Base-by-base conservation (phyloP, 92 coral and sea anemone genomes). In the Porites divaricata region DNA sequence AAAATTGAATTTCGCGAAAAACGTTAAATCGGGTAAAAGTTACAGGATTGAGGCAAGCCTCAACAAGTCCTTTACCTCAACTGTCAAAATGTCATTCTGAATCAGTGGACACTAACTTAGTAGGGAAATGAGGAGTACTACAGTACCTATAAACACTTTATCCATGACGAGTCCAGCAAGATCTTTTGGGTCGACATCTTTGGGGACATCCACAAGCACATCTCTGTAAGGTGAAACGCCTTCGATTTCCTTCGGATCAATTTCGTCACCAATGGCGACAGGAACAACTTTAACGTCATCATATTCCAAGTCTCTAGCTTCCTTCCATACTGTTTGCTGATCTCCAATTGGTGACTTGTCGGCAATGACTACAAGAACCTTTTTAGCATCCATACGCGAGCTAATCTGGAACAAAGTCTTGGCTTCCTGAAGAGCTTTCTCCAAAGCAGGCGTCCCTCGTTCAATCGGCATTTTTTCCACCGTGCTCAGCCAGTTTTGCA, bases 231-330 rank as follows among this genome's bases (percentile, higher is more conserved):
- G 88, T 6, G 98, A 88, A 9, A 89, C 79, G 15, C 61, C 67
- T 53, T 74, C 83, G 57, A 94, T 75, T 84, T 81, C 91, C 10
- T 85, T 45, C 8, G 81, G 59, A 77, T 90, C 92, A 80, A 88
- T 93, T 35, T 87, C 93, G 20, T 67, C 76, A 11, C 95, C 94
- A 72, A 96, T 75, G 25, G 95, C 89, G 24, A 96, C 99, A 5
- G 99, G 94, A 53, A 96, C 78, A 54, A 96, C 84, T 63, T 83
- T 88, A 21, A 94, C 91, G 19, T 89, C 86, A 71, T 85, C 86
- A 13, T 87, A 76, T 23, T 89, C 95, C 66, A 96, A 62, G 17
- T 83, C 91, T 68, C 85, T 72, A 1, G 95, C 92, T 20, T 89
- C 93, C 23, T 92, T 85, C 73, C 45, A 50, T 19, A 86, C 88